Evolutionary conservation across 2,797 vertebrate genomes (phyloP).

Genomic region (Triplophysa bombifrons): DNA sequence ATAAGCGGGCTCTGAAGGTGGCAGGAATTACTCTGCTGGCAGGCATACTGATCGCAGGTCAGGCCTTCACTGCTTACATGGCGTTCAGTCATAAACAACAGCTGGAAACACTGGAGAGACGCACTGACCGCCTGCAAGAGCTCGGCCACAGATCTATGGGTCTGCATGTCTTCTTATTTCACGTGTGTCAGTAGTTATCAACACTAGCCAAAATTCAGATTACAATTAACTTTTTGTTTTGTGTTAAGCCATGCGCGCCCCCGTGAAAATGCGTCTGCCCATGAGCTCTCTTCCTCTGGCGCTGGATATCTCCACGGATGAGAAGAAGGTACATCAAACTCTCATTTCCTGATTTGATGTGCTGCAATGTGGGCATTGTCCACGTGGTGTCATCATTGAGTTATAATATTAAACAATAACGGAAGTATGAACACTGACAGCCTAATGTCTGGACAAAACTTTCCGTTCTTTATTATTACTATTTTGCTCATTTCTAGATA

Average conservation of each 20-base stretch:
- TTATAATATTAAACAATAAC: constrained; percentile 38
- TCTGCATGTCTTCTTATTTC: constrained; percentile 6
- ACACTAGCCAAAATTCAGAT: neutral
- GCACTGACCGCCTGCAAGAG: constrained; percentile 68
- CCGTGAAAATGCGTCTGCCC: constrained; percentile 67
- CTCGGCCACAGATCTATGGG: constrained; percentile 58
- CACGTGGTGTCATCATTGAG: constrained; percentile 42
- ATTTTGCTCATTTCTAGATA: too few species aligned
- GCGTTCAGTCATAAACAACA: constrained; percentile 77
- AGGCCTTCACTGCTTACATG: constrained; percentile 83
- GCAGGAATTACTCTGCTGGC: constrained; percentile 82
- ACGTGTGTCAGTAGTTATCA: neutral
- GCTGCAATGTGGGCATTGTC: neutral
- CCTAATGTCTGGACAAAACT: too few species aligned
- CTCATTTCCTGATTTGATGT: neutral
- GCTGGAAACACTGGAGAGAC: constrained; percentile 66
- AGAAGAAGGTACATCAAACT: constrained; percentile 40
- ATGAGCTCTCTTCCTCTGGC: constrained; percentile 57
- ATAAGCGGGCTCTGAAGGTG: constrained; percentile 70
- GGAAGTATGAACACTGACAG: too few species aligned
- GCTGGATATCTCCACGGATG: neutral
- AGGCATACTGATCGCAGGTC: constrained; percentile 82
- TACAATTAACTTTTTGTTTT: neutral
- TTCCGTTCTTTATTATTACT: too few species aligned
- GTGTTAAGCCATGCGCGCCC: constrained; percentile 43